Conservation (phyloP, 2,113 vertebrate species). For the Gnathonemus longibarbis region DNA sequence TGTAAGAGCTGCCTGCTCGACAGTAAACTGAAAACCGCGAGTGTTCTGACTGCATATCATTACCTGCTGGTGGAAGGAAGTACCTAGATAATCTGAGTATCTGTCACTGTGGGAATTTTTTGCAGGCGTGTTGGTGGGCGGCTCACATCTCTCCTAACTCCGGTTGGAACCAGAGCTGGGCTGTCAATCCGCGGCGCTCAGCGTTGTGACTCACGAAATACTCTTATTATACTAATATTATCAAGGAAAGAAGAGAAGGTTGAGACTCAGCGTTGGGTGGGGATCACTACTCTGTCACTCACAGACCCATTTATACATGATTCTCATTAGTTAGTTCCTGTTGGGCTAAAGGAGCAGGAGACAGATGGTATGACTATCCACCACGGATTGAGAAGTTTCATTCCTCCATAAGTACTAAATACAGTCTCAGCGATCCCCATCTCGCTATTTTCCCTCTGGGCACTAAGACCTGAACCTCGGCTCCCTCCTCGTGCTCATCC, state of each 20-base stretch:
- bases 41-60: neutral
- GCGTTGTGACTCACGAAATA: neutral
- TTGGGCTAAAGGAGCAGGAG: neutral
- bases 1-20: neutral
- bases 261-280: neutral
- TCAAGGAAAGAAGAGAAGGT: neutral
- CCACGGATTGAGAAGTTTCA: neutral
- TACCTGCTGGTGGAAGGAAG: neutral
- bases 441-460: neutral
- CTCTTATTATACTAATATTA: neutral
- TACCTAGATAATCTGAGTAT: neutral
- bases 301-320: neutral
- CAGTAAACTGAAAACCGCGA: neutral
- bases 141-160: neutral
- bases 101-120: neutral
- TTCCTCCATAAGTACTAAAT: neutral
- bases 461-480: neutral
- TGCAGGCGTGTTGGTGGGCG: neutral
- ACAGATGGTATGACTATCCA: neutral
- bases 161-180: neutral
- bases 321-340: neutral
- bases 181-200: neutral
- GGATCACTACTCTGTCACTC: neutral
- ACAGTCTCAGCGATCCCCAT: neutral
- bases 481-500: neutral